phyloP scores from a whole-genome alignment of 2,888 invertebrate genomes.

The Acanthococcus lagerstroemiae region DNA sequence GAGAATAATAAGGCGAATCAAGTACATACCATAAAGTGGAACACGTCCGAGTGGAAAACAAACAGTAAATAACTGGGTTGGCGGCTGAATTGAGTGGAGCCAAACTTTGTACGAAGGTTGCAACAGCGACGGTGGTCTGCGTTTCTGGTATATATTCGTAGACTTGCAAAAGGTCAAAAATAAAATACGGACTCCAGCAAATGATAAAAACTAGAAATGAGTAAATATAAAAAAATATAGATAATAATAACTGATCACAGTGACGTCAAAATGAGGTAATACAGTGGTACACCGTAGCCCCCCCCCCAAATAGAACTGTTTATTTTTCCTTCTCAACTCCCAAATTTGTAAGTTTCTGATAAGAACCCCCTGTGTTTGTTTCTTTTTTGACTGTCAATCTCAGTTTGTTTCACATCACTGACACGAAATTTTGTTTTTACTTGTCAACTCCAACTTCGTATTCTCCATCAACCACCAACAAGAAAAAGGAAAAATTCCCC shows the following conservation, averaged over 20 bases:
- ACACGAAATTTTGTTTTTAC: no score
- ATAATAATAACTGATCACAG: no score
- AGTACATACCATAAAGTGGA: constrained; percentile 64
- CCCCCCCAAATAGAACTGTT: no score
- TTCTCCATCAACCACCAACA: no score
- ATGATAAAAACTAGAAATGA: constrained; percentile 67
- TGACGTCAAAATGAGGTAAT: no score
- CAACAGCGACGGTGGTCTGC: constrained; percentile 70
- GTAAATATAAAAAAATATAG: constrained; percentile 1
- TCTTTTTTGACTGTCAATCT: no score
- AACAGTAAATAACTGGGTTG: constrained; percentile 86
- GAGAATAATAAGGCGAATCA: not conserved
- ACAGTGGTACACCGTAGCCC: no score
- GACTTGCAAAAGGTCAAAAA: constrained; percentile 83
- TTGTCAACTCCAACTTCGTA: no score
- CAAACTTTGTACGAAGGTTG: constrained; percentile 82
- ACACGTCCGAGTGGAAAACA: constrained; percentile 84
- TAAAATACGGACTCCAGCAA: constrained; percentile 91
- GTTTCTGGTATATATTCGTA: constrained; percentile 69
- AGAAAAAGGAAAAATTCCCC: no score
- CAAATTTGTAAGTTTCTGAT: no score
- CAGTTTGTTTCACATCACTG: no score
- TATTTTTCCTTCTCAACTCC: not conserved
- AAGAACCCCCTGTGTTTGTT: no score
- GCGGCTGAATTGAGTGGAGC: constrained; percentile 88